Evolutionary conservation across 2,797 vertebrate species (phyloP).

Genomic region (Alauda arvensis): DNA sequence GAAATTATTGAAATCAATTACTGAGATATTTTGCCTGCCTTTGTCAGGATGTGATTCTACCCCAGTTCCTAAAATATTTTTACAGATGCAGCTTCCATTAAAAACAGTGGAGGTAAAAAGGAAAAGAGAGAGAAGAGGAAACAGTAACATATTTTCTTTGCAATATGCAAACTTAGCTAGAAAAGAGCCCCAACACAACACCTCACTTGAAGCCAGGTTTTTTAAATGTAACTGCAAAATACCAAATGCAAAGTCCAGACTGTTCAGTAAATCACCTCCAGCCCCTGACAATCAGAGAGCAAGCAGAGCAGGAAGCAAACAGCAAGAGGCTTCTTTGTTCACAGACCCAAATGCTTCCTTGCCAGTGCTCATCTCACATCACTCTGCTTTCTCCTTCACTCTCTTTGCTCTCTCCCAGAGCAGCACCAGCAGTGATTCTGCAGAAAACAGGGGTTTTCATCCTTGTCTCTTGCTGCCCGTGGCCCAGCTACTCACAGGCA

Average conservation of each 20-base stretch:
- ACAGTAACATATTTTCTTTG: neutral
- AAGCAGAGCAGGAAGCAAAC: constrained; percentile 29
- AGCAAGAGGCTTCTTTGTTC: constrained; percentile 41
- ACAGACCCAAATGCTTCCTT: neutral
- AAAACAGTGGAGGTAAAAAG: neutral
- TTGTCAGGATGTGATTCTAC: neutral
- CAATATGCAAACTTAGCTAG: neutral
- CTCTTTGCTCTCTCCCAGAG: neutral
- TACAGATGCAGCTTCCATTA: neutral
- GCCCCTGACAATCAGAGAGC: neutral
- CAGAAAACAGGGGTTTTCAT: neutral
- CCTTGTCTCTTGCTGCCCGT: neutral
- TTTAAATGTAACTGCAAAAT: neutral
- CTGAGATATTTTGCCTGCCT: neutral
- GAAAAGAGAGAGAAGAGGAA: neutral
- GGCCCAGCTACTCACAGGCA: neutral
- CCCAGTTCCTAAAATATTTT: neutral
- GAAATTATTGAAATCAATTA: neutral
- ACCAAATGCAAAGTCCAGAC: neutral
- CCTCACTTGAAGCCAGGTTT: neutral
- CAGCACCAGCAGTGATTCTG: neutral
- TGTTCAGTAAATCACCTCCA: constrained; percentile 5
- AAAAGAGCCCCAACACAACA: neutral
- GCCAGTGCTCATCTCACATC: neutral
- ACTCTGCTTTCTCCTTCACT: neutral